Base-by-base conservation (phyloP, 35 echinoderm and acorn worm species). In the Diadema setosum region DNA sequence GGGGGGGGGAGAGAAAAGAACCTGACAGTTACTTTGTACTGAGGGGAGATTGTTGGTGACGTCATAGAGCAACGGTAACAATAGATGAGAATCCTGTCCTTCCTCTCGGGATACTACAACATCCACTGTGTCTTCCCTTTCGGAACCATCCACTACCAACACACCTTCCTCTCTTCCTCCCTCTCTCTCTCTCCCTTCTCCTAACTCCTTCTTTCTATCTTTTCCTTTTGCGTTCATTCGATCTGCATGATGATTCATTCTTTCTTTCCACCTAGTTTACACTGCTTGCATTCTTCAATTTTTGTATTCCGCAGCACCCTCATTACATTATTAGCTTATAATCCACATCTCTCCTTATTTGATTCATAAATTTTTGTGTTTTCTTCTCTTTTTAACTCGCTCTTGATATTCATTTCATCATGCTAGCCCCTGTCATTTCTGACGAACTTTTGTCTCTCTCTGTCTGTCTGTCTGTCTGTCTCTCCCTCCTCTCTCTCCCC, bases 71-170 rank as follows among this genome's bases (percentile, higher is more conserved):
- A n/a, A n/a, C n/a, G n/a, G n/a, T n/a, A n/a, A n/a, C n/a, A n/a
- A n/a, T 67, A 34, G 37, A 34, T 67, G 2, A 34, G 37, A 67
- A 33, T 34, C 63, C 14, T 18, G 63, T 67, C 63, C 37, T 67
- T 34, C 63, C 37, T 34, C 25, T 14, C 12, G 73, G 73, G 73
- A 78, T 41, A 41, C 73, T 78, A 41, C 73, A 78, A 78, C 73
- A 78, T 78, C 73, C 73, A 78, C 73, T 41, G 27, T 18, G 73
- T 78, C 73, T 78, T 78, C 73, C 73, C 3, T 6, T 41, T 20
- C 73, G 73, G 73, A 78, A 78, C 73, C 34, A 78, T 78, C 73
- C 73, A 78, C 40, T 78, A 44, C 73, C 73, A 78, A 14, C 37
- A 26, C 44, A 11, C 40, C 40, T 78, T 78, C 73, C 4, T n/a